Conservation (phyloP, 2,797 vertebrate genomes). For the Phyllotis vaccarum region DNA sequence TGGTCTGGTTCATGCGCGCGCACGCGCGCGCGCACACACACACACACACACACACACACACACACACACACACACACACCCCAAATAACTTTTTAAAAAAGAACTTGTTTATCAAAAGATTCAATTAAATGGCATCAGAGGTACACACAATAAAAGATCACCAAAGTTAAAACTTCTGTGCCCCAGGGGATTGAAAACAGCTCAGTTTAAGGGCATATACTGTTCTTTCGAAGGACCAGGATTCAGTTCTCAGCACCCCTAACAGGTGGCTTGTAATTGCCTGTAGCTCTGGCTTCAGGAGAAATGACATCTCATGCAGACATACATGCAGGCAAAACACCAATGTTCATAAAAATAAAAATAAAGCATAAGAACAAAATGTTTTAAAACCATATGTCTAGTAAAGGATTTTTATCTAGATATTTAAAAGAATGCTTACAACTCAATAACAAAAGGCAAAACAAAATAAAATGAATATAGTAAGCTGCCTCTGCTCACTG, state of each 20-base stretch:
- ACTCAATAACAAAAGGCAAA: neutral
- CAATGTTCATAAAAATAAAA: neutral
- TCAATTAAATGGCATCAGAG: neutral
- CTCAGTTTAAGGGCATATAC: neutral
- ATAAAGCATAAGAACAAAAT: neutral
- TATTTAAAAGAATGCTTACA: neutral
- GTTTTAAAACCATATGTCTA: slow-evolving; percentile 10
- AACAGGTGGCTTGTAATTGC: neutral
- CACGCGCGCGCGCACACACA: neutral
- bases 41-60: neutral
- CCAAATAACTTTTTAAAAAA: neutral
- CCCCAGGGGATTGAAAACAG: neutral
- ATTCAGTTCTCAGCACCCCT: neutral
- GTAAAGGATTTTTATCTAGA: neutral
- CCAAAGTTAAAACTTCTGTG: slow-evolving; percentile 1
- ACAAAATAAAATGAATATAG: neutral
- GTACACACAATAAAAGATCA: neutral
- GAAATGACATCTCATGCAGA: neutral
- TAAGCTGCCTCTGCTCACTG: neutral
- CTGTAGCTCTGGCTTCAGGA: neutral
- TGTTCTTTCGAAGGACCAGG: neutral
- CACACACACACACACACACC: no score
- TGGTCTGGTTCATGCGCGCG: neutral
- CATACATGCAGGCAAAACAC: neutral
- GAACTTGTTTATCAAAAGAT: slow-evolving; percentile 12